These are phyloP conservation scores for Palloptera scutellata DNA, from an alignment of 2,888 invertebrate species.

Conservation along the genomic window DNA sequence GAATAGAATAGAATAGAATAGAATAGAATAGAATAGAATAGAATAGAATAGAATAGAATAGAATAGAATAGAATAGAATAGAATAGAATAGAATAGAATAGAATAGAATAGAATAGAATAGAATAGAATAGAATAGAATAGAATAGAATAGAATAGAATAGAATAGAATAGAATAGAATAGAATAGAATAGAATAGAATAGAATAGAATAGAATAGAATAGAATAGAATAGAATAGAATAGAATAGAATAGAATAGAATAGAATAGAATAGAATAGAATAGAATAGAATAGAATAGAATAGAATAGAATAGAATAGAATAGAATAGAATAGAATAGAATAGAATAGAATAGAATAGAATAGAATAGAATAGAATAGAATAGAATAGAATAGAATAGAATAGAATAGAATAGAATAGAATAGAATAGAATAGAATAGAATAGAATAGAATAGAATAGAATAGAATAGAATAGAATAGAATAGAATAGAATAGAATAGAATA, in stretches of 20 bases:
- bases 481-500: too few relatives aligned
- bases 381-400: too few relatives aligned
- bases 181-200: neutral
- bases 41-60: neutral
- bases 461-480: too few relatives aligned
- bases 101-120: neutral
- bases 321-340: too few relatives aligned
- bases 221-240: neutral
- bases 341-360: too few relatives aligned
- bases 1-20: neutral
- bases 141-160: neutral
- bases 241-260: neutral
- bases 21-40: neutral
- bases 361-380: too few relatives aligned
- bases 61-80: neutral
- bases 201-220: neutral
- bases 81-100: neutral
- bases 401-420: too few relatives aligned
- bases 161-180: neutral
- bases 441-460: neutral
- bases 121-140: neutral
- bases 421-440: constrained; percentile 4
- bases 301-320: neutral
- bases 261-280: neutral
- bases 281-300: neutral